phyloP scores from a whole-genome alignment of 1,140 invertebrate genomes.

The Melitaea cinxia region DNA sequence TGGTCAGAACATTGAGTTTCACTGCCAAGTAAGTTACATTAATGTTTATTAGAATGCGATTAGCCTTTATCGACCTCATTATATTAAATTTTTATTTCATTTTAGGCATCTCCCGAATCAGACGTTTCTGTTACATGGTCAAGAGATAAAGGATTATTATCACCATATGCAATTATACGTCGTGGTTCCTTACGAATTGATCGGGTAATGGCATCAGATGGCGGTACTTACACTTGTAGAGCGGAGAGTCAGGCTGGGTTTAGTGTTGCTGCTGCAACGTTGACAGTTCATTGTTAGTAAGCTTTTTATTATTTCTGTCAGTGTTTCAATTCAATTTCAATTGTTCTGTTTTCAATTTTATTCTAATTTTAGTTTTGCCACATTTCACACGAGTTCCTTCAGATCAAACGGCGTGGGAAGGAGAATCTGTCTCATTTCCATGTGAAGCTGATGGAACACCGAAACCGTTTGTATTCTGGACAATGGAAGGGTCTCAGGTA shows the following conservation, averaged over 20 bases:
- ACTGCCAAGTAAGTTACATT: constrained; percentile 74
- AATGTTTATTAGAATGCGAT: constrained; percentile 1
- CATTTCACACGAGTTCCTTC: constrained; percentile 92
- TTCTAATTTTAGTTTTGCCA: constrained; percentile 88
- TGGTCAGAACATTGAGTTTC: constrained; percentile 79
- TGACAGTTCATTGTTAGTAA: constrained; percentile 77
- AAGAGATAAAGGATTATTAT: constrained; percentile 66
- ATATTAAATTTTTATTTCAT: constrained; percentile 12
- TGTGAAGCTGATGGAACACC: constrained; percentile 96
- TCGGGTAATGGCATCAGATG: constrained; percentile 67
- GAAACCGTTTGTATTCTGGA: constrained; percentile 93
- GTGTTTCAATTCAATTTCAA: background rate
- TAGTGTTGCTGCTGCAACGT: constrained; percentile 67
- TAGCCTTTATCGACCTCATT: background rate
- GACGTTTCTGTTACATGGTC: constrained; percentile 75
- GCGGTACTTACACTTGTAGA: constrained; percentile 76
- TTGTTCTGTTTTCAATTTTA: background rate
- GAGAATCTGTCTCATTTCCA: constrained; percentile 91
- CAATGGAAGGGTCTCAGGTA: constrained; percentile 86
- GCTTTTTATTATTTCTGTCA: constrained; percentile 7
- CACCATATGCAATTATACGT: constrained; percentile 71
- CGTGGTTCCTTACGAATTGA: constrained; percentile 74
- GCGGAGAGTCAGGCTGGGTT: constrained; percentile 79
- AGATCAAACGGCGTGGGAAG: constrained; percentile 91
- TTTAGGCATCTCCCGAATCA: constrained; percentile 70